These are phyloP conservation scores for Schizothorax lantsangensis DNA, from an alignment of 2,797 vertebrate species.

Conservation along the genomic window DNA sequence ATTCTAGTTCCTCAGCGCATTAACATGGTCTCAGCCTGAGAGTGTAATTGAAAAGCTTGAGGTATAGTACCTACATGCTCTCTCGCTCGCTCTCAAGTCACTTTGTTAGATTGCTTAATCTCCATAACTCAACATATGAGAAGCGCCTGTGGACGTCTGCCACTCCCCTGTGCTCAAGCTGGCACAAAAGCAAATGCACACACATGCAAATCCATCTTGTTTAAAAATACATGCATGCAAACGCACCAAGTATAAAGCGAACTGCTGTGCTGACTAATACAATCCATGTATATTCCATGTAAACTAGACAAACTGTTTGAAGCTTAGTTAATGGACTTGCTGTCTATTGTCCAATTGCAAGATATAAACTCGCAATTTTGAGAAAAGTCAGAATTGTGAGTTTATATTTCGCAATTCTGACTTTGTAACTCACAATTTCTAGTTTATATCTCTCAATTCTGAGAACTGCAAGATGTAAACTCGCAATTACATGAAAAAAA, in stretches of 20 bases:
- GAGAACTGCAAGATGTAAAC: too few relatives aligned
- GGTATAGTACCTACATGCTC: background rate
- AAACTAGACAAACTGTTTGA: background rate
- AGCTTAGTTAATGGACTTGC: background rate
- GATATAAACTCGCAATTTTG: background rate
- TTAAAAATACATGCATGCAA: constrained; percentile 29
- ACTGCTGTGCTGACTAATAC: constrained; percentile 26
- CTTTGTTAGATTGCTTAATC: constrained; percentile 58
- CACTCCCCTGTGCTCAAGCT: constrained; percentile 4
- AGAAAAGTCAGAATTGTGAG: background rate
- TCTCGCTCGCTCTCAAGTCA: constrained; percentile 36
- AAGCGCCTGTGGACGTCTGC: background rate
- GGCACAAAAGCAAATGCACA: constrained; percentile 5
- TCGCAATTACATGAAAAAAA: too few relatives aligned
- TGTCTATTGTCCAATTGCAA: background rate
- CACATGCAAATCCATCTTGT: background rate
- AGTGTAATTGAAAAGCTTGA: constrained; percentile 46
- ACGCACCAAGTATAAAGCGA: background rate
- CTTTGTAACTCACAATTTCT: background rate
- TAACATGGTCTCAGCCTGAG: constrained; percentile 9
- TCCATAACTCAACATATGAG: constrained; percentile 54
- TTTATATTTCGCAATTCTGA: background rate
- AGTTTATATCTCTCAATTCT: background rate
- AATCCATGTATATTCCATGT: background rate
- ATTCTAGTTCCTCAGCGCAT: constrained; percentile 6